These are phyloP conservation scores for Hemitrygon akajei DNA, from an alignment of 2,797 vertebrate genomes.

Conservation along the genomic window DNA sequence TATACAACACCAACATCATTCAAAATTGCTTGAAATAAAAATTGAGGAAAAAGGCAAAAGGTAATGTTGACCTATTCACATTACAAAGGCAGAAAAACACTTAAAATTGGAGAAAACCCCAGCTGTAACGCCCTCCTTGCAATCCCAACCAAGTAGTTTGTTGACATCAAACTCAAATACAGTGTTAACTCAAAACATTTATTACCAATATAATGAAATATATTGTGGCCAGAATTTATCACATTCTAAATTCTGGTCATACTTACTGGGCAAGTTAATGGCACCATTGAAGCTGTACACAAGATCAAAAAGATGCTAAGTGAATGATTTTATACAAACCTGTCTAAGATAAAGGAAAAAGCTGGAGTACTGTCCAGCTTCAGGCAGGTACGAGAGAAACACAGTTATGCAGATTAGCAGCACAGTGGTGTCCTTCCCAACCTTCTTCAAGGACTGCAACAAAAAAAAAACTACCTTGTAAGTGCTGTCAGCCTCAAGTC, in stretches of 20 bases:
- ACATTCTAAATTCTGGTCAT: neutral
- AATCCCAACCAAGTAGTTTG: neutral
- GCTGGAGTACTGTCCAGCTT: conserved; percentile 91
- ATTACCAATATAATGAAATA: too few relatives aligned
- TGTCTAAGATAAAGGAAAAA: conserved; percentile 92
- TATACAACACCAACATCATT: neutral
- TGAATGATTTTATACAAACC: conserved; percentile 53
- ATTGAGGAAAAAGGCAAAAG: neutral
- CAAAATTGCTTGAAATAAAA: neutral
- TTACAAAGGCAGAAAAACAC: too few relatives aligned
- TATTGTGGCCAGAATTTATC: too few relatives aligned
- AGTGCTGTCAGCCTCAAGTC: neutral
- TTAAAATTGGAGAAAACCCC: neutral
- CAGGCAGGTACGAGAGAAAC: conserved; percentile 86
- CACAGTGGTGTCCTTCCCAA: conserved; percentile 78
- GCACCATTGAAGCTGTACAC: neutral
- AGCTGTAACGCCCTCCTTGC: neutral
- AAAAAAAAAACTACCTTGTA: conserved; percentile 28
- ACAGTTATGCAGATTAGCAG: conserved; percentile 85
- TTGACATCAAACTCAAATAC: neutral
- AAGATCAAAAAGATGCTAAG: neutral
- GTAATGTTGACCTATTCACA: neutral
- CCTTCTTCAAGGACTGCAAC: conserved; percentile 79
- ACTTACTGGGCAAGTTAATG: neutral
- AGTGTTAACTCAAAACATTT: too few relatives aligned